These are phyloP conservation scores for Macrostomum lignano DNA, from an alignment of 1,140 invertebrate species.

Conservation along the genomic window DNA sequence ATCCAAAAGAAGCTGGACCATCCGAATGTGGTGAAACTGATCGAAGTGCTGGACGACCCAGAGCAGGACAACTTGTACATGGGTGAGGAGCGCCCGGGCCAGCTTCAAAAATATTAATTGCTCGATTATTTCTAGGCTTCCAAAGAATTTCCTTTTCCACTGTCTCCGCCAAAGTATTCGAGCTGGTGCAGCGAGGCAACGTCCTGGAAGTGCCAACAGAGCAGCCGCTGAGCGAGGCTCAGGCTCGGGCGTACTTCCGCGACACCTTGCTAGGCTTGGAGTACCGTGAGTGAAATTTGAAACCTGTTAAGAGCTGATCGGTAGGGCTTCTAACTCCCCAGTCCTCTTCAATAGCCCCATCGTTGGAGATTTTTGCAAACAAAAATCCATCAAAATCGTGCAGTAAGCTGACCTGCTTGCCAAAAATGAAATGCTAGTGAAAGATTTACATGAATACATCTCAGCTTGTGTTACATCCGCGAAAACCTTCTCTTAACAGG, in stretches of 20 bases:
- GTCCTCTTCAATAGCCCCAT: neutral
- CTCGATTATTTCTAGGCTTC: neutral
- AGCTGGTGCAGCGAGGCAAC: neutral
- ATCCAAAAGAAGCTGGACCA: slow-evolving; percentile 83
- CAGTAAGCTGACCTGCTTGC: neutral
- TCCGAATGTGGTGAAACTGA: slow-evolving; percentile 73
- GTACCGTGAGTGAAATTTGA: slow-evolving; percentile 45
- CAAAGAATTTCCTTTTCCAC: slow-evolving; percentile 1
- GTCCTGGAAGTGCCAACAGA: slow-evolving; percentile 43
- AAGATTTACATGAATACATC: too few relatives aligned
- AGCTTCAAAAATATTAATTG: neutral
- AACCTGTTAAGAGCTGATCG: neutral
- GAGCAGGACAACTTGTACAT: slow-evolving; percentile 75
- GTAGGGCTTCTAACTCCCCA: neutral
- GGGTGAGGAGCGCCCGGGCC: slow-evolving; percentile 24
- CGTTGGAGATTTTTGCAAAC: neutral
- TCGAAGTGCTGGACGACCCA: slow-evolving; percentile 74
- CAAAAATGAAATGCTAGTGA: neutral
- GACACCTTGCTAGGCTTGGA: slow-evolving; percentile 69
- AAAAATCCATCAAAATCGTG: neutral
- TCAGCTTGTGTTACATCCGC: too few relatives aligned
- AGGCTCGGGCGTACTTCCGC: slow-evolving; percentile 58
- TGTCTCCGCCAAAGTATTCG: slow-evolving; percentile 9
- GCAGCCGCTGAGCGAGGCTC: slow-evolving; percentile 47
- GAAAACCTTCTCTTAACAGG: too few relatives aligned